Evolutionary conservation across 2,113 vertebrate species (phyloP).

Genomic region (Nibea coibor): DNA sequence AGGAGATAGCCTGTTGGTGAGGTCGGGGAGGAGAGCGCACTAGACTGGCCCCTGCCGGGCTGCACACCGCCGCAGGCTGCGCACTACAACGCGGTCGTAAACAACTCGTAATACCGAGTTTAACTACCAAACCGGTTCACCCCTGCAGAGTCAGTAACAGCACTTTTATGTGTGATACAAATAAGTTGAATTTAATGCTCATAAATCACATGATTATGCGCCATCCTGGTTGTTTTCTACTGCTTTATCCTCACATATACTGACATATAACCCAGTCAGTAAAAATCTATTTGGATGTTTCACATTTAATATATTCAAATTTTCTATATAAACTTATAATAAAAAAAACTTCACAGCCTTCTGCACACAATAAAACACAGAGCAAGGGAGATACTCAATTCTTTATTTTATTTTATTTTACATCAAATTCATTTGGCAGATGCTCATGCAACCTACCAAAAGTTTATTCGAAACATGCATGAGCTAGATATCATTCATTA

Average conservation of each 20-base stretch:
- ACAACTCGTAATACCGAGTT: slow-evolving; percentile 8
- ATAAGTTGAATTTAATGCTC: background rate
- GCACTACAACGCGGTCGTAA: background rate
- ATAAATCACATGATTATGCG: background rate
- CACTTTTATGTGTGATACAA: background rate
- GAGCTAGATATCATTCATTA: background rate
- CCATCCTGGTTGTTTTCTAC: background rate
- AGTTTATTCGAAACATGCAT: background rate
- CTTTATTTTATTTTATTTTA: background rate
- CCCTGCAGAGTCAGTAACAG: background rate
- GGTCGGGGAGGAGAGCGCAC: slow-evolving; percentile 18
- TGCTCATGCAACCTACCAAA: background rate
- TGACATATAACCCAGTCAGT: background rate
- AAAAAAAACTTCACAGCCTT: too few relatives aligned
- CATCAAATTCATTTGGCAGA: background rate
- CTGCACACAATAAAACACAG: background rate
- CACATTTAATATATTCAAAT: background rate
- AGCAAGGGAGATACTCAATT: background rate
- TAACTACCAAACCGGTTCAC: background rate
- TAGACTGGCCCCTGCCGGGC: slow-evolving; percentile 28
- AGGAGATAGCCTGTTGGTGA: slow-evolving; percentile 72
- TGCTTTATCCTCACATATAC: background rate
- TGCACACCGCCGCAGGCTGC: slow-evolving; percentile 31
- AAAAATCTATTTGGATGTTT: background rate
- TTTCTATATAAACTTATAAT: too few relatives aligned